A percentile compares a stretch with the other conserved stretches of the same genome.
Conservation (phyloP, 2,113 vertebrate genomes). For the Henicopernis longicauda region DNA sequence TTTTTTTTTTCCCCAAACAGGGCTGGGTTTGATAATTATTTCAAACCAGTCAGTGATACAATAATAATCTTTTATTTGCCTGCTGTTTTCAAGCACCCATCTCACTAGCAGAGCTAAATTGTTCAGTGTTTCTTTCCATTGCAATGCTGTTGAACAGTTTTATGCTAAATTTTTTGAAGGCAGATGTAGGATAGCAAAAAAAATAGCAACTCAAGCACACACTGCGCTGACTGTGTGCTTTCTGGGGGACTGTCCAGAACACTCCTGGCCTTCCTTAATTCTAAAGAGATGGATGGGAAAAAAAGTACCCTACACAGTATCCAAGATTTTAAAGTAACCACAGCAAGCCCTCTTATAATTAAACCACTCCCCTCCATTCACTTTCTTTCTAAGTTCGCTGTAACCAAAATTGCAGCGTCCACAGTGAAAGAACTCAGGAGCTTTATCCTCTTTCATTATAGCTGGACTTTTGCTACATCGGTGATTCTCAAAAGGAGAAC, state of each 20-base stretch:
- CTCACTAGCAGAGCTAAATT: not conserved
- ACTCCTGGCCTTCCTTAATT: not conserved
- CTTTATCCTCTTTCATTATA: conserved; percentile 34
- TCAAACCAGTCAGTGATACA: not conserved
- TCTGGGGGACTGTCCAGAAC: not conserved
- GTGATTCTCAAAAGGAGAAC: not conserved
- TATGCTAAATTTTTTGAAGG: not conserved
- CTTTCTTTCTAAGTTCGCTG: not conserved
- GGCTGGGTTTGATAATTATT: not conserved
- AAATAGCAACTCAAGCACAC: not conserved
- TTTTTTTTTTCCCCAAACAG: not conserved
- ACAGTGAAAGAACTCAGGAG: not conserved
- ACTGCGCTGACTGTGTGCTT: not conserved
- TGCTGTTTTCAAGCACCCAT: not conserved
- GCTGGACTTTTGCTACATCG: not conserved
- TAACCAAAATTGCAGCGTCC: conserved; percentile 49
- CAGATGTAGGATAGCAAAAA: not conserved
- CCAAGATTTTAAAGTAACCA: conserved; percentile 2
- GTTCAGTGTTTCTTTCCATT: not conserved
- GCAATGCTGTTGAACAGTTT: not conserved
- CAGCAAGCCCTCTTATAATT: conserved; percentile 25
- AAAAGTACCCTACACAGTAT: not conserved
- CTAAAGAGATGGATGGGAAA: not conserved
- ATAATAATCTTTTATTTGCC: not conserved
- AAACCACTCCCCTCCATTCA: not conserved